Evolutionary conservation across 2,888 invertebrate species (phyloP), one percentile per base, ranked within the genome.

Genomic region (Pollenia griseotomentosa): DNA sequence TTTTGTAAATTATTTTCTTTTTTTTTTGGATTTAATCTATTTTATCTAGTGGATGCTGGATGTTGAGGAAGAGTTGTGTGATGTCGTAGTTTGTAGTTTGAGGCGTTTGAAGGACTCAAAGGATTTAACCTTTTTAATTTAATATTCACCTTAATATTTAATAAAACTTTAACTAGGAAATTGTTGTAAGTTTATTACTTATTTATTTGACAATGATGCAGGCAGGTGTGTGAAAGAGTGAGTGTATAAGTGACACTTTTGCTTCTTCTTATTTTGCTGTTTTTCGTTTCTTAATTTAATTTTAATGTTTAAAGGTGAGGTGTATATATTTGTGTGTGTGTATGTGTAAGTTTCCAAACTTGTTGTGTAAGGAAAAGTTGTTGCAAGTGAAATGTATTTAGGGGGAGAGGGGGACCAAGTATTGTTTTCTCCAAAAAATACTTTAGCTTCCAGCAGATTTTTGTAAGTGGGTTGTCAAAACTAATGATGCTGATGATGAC

Each of bases 81-180:
- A 14, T 53, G 23, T 46, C 23, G 16, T 48, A 46, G n/a, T 48
- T 74, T 53, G 66, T 61, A 42, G 33, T n/a, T 68, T 11, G 14
- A 40, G 51, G 66, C 48, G 33, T 33, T 44, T 68, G 9, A 61
- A 66, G 66, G 53, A 66, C 66, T 66, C 53, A 9, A 53, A 82
- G 74, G 82, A 82, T 12, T 70, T 65, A 79, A 59, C 33, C 53
- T 61, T 70, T 79, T 71, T 63, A 80, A 80, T 85, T 85, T 80
- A 71, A 80, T 85, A 85, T 85, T 68, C 79, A 74, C 68, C 48
- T 74, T 80, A 80, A 80, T 79, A 68, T 68, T 74, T 59, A 33
- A 23, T 46, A 71, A 51, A 65, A 71, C 44, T 70, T 75, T 70
- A 63, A 63, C 55, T 63, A 83, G 63, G 40, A 63, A 77, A 61